phyloP scores from a whole-genome alignment of 2,797 vertebrate genomes.

The Acanthiza pusilla region DNA sequence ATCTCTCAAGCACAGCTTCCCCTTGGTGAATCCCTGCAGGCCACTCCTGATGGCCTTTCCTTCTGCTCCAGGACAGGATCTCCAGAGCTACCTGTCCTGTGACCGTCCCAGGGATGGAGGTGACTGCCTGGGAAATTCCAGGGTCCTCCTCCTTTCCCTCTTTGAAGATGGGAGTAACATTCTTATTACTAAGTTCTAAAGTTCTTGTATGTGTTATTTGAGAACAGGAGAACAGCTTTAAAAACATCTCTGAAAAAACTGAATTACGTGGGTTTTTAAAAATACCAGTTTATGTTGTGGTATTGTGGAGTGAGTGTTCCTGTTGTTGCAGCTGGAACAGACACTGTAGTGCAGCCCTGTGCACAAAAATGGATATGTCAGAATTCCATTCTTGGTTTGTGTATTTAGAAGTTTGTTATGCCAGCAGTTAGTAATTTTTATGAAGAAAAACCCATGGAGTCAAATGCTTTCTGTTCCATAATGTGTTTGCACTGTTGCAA shows the following conservation, averaged over 20 bases:
- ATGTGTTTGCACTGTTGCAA: background rate
- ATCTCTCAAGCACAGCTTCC: background rate
- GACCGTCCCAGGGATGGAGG: background rate
- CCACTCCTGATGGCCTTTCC: background rate
- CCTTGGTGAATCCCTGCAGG: background rate
- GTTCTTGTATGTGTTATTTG: background rate
- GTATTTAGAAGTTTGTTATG: background rate
- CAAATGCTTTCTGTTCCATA: background rate
- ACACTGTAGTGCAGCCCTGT: background rate
- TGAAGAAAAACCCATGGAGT: background rate
- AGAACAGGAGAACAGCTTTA: background rate
- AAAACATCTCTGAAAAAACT: background rate
- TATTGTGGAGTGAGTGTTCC: background rate
- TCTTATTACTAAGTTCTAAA: background rate
- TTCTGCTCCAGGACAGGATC: too few relatives aligned
- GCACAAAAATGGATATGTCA: background rate
- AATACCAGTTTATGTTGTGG: background rate
- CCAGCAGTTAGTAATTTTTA: background rate
- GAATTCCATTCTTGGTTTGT: background rate
- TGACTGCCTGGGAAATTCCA: background rate
- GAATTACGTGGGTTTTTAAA: background rate
- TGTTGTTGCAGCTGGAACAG: background rate
- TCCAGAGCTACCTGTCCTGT: background rate
- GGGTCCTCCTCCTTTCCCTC: background rate
- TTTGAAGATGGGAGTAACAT: background rate